Conservation (phyloP, 2,888 invertebrate genomes). For the Volucella zonaria region DNA sequence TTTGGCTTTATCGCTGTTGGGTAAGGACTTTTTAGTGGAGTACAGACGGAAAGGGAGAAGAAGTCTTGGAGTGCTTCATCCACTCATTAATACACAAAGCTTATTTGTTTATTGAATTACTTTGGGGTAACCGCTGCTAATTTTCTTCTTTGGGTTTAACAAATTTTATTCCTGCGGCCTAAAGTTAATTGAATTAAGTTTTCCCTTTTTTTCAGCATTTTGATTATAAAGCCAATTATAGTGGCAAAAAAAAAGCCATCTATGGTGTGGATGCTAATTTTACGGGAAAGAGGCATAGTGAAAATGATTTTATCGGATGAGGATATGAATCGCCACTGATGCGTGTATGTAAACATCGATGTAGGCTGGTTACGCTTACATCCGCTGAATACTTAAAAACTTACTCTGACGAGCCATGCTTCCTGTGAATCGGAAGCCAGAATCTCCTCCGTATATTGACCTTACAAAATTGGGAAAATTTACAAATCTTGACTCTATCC, state of each 20-base stretch:
- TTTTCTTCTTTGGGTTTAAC: conserved; percentile 35
- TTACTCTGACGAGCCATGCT: no score
- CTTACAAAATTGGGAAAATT: no score
- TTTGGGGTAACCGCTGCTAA: conserved; percentile 45
- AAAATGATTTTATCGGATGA: no score
- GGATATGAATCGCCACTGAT: no score
- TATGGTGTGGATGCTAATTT: not conserved
- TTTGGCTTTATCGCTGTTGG: conserved; percentile 29
- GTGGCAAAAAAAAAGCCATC: conserved; percentile 16
- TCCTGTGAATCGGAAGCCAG: no score
- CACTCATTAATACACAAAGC: conserved; percentile 66
- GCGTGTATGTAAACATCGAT: no score
- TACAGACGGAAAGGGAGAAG: no score
- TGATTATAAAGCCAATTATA: conserved; percentile 54
- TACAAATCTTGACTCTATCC: no score
- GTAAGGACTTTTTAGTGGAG: conserved; percentile 13
- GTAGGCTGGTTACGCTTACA: no score
- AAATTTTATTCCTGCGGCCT: conserved; percentile 8
- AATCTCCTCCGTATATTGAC: no score
- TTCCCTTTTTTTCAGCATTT: conserved; percentile 22
- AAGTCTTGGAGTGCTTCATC: conserved; percentile 40
- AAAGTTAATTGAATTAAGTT: conserved; percentile 63
- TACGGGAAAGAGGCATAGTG: not conserved
- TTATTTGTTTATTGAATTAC: conserved; percentile 71
- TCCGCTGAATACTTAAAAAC: no score